phyloP scores from a whole-genome alignment of 1,140 invertebrate species.

The Apocrypta bakeri region DNA sequence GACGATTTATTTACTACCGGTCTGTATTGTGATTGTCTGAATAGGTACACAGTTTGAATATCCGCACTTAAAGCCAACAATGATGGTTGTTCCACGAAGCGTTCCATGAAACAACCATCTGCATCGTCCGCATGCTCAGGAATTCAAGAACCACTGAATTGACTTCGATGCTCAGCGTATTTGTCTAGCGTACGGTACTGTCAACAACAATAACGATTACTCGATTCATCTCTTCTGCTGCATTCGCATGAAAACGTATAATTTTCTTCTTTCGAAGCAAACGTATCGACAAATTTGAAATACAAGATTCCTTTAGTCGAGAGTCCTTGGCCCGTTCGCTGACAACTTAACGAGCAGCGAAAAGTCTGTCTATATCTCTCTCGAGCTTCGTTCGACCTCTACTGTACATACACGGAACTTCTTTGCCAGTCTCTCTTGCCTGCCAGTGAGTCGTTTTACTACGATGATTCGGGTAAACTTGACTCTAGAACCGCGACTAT shows the following conservation, averaged over 20 bases:
- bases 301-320: background rate
- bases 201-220: no score
- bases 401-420: background rate
- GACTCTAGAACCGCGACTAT: background rate
- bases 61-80: no score
- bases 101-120: no score
- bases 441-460: background rate
- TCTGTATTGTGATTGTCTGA: no score
- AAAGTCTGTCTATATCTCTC: background rate
- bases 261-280: background rate
- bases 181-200: no score
- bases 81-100: no score
- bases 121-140: no score
- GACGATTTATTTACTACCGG: no score
- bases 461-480: background rate
- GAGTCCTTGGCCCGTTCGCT: background rate
- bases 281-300: background rate
- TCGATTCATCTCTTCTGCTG: no score
- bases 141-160: no score
- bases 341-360: background rate
- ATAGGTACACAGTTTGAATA: no score
- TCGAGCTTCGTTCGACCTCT: background rate
- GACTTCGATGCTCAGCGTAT: no score
- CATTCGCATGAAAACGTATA: slow-evolving; percentile 25
- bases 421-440: background rate